These are phyloP conservation scores for Troilus luridus DNA, from an alignment of 2,888 invertebrate species.

Conservation along the genomic window DNA sequence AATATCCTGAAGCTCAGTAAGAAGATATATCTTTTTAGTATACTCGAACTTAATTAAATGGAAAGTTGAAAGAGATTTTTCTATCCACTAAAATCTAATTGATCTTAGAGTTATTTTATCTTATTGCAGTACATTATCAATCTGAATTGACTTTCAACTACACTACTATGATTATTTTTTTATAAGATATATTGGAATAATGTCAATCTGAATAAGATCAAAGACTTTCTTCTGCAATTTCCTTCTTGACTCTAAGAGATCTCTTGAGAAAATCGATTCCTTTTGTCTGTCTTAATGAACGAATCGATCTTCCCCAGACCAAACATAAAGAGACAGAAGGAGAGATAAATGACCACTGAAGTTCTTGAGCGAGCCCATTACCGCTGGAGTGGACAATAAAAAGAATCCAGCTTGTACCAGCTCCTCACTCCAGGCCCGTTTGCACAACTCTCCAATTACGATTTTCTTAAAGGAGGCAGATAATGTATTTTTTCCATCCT, in stretches of 20 bases:
- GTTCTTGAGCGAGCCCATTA: not conserved
- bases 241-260: not conserved
- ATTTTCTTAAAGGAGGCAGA: not conserved
- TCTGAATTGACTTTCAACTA: too few species aligned
- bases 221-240: not conserved
- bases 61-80: too few species aligned
- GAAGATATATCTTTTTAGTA: too few species aligned
- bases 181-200: too few species aligned
- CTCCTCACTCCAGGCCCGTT: not conserved
- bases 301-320: not conserved
- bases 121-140: too few species aligned
- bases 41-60: too few species aligned
- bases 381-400: conserved; percentile 10
- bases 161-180: too few species aligned
- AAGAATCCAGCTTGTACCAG: not conserved
- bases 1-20: too few species aligned
- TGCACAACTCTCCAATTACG: not conserved
- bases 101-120: too few species aligned
- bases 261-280: not conserved
- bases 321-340: conserved; percentile 33
- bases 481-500: not conserved
- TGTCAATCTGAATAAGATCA: not conserved
- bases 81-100: too few species aligned
- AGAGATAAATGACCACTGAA: conserved; percentile 2
- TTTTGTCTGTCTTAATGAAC: not conserved